phyloP scores from a whole-genome alignment of 2,113 vertebrate genomes.

The Psephotus haematonotus region DNA sequence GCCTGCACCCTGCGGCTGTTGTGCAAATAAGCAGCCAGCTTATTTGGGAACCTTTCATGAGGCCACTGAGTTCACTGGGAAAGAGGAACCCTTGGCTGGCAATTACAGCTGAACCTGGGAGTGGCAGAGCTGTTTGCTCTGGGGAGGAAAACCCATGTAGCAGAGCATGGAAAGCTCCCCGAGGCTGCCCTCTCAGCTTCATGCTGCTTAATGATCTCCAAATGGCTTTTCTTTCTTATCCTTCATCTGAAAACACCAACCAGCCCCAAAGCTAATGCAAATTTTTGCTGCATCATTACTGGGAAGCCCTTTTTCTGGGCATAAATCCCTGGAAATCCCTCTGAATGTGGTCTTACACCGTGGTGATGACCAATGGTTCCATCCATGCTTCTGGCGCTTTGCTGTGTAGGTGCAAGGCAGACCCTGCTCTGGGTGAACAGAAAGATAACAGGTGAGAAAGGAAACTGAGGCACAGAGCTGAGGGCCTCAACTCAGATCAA shows the following conservation, averaged over 20 bases:
- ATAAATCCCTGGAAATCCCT: not conserved
- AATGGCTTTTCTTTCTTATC: not conserved
- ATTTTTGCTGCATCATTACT: not conserved
- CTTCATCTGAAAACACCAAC: not conserved
- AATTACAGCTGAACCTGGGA: not conserved
- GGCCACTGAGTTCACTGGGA: not conserved
- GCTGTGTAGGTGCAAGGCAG: not conserved
- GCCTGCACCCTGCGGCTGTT: not conserved
- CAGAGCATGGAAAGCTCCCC: not conserved
- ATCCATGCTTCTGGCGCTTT: not conserved
- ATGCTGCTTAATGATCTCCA: not conserved
- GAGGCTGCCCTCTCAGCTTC: not conserved
- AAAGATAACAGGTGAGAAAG: not conserved
- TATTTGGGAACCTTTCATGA: not conserved
- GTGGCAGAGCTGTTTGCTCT: not conserved
- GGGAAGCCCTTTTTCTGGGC: not conserved
- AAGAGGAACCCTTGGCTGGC: not conserved
- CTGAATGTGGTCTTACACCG: not conserved
- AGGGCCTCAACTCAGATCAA: not conserved
- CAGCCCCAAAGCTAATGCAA: not conserved
- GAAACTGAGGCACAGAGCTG: not conserved
- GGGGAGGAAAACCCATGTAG: not conserved
- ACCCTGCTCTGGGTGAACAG: not conserved
- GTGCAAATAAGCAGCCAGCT: not conserved
- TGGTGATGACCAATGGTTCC: fast-evolving